phyloP scores from a whole-genome alignment of 2,113 vertebrate species.

The Pomatorhinus ruficollis region DNA sequence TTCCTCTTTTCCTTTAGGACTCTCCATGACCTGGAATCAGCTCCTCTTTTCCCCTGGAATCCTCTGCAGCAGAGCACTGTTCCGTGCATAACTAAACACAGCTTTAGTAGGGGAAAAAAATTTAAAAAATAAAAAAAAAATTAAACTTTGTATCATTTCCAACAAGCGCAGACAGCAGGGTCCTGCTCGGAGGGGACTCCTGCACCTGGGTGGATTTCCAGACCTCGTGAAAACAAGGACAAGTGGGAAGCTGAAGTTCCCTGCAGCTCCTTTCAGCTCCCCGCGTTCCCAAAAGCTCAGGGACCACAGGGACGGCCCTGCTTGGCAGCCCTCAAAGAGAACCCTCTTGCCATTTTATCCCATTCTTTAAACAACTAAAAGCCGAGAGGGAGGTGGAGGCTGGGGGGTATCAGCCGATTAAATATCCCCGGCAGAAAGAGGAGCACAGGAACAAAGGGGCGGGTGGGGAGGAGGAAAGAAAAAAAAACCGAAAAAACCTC shows the following conservation, averaged over 20 bases:
- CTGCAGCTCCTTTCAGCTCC: background rate
- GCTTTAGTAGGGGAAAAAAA: background rate
- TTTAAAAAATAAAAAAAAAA: background rate
- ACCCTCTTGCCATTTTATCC: slow-evolving; percentile 59
- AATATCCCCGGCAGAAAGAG: slow-evolving; percentile 23
- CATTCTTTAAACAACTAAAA: slow-evolving; percentile 34
- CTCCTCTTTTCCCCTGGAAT: background rate
- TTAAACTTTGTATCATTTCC: background rate
- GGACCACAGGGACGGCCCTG: background rate
- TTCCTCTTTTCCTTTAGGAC: rapidly evolving
- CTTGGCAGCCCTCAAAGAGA: slow-evolving; percentile 62
- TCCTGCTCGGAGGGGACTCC: background rate
- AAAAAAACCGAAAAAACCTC: background rate
- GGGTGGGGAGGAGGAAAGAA: rapidly evolving
- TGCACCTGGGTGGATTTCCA: background rate
- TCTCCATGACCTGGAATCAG: too few species aligned
- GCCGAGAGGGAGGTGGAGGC: background rate
- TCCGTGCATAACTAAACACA: background rate
- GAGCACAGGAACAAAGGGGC: background rate
- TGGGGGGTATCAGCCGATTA: background rate
- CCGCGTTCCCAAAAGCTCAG: background rate
- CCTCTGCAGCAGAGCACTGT: background rate
- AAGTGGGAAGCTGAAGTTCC: background rate
- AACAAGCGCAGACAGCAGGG: background rate
- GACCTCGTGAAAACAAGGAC: rapidly evolving